A percentile compares a stretch with the other conserved stretches of the same genome.
These are phyloP conservation scores for Chesias legatella DNA, from an alignment of 2,888 invertebrate genomes.

Conservation along the genomic window DNA sequence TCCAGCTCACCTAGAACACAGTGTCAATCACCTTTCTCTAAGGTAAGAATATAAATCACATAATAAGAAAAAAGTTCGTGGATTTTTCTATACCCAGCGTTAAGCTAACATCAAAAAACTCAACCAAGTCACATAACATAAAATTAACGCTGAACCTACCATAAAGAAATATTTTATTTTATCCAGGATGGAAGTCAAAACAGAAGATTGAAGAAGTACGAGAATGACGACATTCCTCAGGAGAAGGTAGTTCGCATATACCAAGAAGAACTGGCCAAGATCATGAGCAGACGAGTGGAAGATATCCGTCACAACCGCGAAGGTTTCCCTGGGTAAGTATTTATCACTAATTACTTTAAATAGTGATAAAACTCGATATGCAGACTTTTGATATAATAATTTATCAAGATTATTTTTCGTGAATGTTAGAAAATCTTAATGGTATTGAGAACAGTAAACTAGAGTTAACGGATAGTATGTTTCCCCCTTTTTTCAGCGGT, in stretches of 20 bases:
- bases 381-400: no score
- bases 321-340: slow-evolving; percentile 87
- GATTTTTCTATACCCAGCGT: background rate
- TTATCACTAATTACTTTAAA: slow-evolving; percentile 2
- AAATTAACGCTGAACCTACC: no score
- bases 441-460: slow-evolving; percentile 73
- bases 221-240: slow-evolving; percentile 96
- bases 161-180: slow-evolving; percentile 2
- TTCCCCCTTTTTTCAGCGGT: slow-evolving; percentile 92
- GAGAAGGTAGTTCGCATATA: slow-evolving; percentile 97
- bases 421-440: slow-evolving; percentile 19
- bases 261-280: slow-evolving; percentile 95
- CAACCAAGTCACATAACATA: background rate
- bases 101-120: background rate
- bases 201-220: slow-evolving; percentile 90
- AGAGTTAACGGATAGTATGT: slow-evolving; percentile 85
- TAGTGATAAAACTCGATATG: slow-evolving; percentile 5
- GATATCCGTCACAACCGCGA: slow-evolving; percentile 88
- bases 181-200: slow-evolving; percentile 84
- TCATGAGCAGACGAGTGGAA: slow-evolving; percentile 90
- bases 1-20: slow-evolving; percentile 89
- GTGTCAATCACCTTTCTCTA: slow-evolving; percentile 90
- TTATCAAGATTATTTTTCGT: no score
- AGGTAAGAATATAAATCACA: slow-evolving; percentile 57
- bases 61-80: no score